A percentile compares a stretch with the other conserved stretches of the same genome.
Conservation (phyloP, 2,113 vertebrate species). For the Zosterops lateralis region DNA sequence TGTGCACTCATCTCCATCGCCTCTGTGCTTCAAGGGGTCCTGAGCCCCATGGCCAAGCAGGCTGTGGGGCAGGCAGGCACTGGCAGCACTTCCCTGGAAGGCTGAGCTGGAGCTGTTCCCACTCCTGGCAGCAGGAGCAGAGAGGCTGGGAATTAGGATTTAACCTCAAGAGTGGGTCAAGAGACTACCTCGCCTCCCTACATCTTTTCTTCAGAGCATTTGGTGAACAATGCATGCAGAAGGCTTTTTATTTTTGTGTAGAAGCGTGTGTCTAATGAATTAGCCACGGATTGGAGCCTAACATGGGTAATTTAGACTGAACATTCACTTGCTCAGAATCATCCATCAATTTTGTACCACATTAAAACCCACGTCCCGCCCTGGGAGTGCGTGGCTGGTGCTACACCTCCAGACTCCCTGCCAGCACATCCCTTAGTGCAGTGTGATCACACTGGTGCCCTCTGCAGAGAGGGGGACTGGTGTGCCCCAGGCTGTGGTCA, state of each 20-base stretch:
- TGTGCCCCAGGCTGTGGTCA: rapidly evolving
- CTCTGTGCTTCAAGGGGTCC: background rate
- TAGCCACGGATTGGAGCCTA: constrained; percentile 33
- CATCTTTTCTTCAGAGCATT: constrained; percentile 10
- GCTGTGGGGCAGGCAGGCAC: rapidly evolving
- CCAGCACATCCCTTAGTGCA: background rate
- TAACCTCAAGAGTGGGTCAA: constrained; percentile 11
- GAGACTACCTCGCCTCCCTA: background rate
- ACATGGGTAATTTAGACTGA: constrained; percentile 58
- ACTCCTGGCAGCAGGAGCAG: background rate
- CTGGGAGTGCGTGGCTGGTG: background rate
- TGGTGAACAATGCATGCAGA: constrained; percentile 2
- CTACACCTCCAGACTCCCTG: background rate
- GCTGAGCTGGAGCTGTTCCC: background rate
- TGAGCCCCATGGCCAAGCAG: rapidly evolving
- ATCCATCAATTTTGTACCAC: constrained; percentile 55
- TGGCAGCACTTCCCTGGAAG: background rate
- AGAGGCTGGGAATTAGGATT: background rate
- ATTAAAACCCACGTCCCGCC: background rate
- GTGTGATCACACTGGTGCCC: rapidly evolving
- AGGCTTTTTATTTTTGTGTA: constrained; percentile 59
- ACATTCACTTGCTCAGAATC: constrained; percentile 3
- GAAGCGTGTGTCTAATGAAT: constrained; percentile 56
- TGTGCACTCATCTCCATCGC: background rate
- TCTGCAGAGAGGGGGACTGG: background rate